phyloP scores from a whole-genome alignment of 2,888 invertebrate species.

The Drosophila kuntzei region DNA sequence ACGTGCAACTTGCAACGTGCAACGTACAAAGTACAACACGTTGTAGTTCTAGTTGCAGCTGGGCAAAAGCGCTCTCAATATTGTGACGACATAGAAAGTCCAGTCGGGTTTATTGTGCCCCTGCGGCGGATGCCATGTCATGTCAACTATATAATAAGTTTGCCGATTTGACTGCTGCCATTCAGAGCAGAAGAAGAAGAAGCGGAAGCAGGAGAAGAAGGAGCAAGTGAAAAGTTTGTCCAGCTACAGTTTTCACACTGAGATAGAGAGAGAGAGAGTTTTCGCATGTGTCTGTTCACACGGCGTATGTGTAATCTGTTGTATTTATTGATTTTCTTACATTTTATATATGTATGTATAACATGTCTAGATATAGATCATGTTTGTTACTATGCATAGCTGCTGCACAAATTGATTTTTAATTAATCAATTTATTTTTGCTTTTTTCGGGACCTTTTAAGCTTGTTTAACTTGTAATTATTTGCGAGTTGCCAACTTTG shows the following conservation, averaged over 20 bases:
- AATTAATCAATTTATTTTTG: constrained; percentile 29
- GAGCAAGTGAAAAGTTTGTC: constrained; percentile 27
- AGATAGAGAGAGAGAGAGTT: neutral
- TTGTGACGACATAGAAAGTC: constrained; percentile 22
- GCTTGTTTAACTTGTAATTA: constrained; percentile 7
- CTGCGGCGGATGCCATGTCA: constrained; percentile 42
- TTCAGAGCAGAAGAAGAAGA: constrained; percentile 11
- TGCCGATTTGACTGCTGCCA: constrained; percentile 49
- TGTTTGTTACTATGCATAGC: constrained; percentile 1
- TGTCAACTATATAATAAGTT: constrained; percentile 57
- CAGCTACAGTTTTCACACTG: constrained; percentile 28
- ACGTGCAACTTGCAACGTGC: constrained; percentile 16
- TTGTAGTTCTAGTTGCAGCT: neutral
- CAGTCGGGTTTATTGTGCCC: constrained; percentile 30
- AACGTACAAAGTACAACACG: constrained; percentile 14
- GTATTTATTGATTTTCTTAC: constrained; percentile 49
- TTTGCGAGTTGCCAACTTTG: neutral
- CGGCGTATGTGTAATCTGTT: constrained; percentile 38
- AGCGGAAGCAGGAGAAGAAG: neutral
- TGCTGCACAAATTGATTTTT: constrained; percentile 48
- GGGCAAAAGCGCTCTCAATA: constrained; percentile 15
- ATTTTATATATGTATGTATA: neutral
- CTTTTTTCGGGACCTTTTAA: neutral
- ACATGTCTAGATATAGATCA: constrained; percentile 14
- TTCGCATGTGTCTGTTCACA: constrained; percentile 27